Base-by-base conservation (phyloP, 2,888 invertebrate genomes). In the Oligia strigilis region DNA sequence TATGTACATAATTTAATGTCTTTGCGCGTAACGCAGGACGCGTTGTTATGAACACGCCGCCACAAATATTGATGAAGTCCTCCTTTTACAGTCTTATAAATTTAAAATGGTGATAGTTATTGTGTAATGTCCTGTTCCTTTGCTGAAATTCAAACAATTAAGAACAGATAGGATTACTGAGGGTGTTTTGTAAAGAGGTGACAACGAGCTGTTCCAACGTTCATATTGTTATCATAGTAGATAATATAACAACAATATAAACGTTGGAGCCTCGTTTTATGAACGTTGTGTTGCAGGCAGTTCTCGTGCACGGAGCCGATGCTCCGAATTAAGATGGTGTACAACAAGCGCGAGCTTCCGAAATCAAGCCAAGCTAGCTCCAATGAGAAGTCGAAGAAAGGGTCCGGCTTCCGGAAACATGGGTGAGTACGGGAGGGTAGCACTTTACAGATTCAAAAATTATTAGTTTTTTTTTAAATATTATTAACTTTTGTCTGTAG, bases 271-370 rank as follows among this genome's bases (percentile, higher is more conserved):
- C 13, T 58, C 29, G 9, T 43, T 65, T 4, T 46, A n/a, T 64
- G 19, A 40, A 11, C 52, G 23, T 49, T 78, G 60, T 43, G 19
- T 76, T 82, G 43, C 91, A 96, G 97, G 73, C 95, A 94, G 65
- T 97, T 96, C 88, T 96, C 95, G 77, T 97, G 97, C 84, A 97
- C 97, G 84, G 97, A 97, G 89, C 98, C 98, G 13, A 97, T 95
- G 88, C 93, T 96, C 83, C 96, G 97, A 79, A 97, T 98, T 86
- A 97, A 97, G 93, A 97, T 97, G 93, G 93, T 95, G 83, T 97
- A 97, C 93, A 96, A 91, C 91, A 96, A 96, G 92, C 95, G 96
- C 23, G 93, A 92, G 70, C 46, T 80, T 82, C 65, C 77, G 40
- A 83, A 69, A 46, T 49, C 78, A 29, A 14, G 40, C 81, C 87